Percentiles rank a stretch among this genome's conserved stretches.
Evolutionary conservation across 2,113 vertebrate species (phyloP).

Genomic region (Anoplopoma fimbria): DNA sequence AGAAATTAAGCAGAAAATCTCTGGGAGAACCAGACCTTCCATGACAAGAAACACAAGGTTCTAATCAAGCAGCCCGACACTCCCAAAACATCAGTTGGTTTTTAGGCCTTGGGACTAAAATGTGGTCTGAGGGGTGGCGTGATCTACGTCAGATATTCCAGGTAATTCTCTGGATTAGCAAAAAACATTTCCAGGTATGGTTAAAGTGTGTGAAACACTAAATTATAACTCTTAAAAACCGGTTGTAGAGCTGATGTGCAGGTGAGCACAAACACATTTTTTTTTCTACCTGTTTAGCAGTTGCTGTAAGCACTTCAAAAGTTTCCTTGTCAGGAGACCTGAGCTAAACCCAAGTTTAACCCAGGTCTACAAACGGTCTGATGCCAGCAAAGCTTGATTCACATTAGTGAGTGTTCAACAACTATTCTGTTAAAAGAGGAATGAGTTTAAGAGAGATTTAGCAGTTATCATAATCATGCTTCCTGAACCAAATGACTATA

Average conservation of each 20-base stretch:
- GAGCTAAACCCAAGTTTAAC: neutral
- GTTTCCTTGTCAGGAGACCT: neutral
- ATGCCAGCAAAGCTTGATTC: no score
- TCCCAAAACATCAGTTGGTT: neutral
- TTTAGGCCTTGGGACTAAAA: neutral
- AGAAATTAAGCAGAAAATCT: slow-evolving; percentile 1
- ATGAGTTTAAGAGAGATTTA: no score
- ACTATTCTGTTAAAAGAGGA: no score
- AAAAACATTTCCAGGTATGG: no score
- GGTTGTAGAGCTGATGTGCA: neutral
- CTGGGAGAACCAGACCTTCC: neutral
- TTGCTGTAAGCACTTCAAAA: neutral
- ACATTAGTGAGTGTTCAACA: no score
- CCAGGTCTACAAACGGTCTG: no score
- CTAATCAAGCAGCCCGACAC: neutral
- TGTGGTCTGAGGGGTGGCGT: neutral
- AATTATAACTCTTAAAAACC: neutral
- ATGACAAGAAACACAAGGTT: neutral
- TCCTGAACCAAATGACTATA: neutral
- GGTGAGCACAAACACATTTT: neutral
- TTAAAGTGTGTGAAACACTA: neutral
- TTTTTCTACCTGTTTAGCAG: neutral
- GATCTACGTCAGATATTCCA: no score
- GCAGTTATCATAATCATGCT: no score
- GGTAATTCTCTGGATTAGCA: no score